Base-by-base conservation (phyloP, 2,797 vertebrate species). In the Scolopax rusticola region DNA sequence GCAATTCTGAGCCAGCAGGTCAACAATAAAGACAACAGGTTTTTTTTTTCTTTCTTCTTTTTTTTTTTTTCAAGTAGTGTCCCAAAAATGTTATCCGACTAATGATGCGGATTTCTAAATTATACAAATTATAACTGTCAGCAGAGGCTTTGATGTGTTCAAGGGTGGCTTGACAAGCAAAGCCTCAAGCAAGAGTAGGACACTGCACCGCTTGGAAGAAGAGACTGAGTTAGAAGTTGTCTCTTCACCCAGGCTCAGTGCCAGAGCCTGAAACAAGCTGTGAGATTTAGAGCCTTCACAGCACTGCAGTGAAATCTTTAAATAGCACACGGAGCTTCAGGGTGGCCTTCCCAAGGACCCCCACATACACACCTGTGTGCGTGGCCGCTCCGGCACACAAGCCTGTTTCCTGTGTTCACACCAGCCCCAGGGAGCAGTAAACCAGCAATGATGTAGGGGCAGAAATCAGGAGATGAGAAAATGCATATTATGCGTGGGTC, bases 401-500 rank as follows among this genome's bases (percentile, higher is more conserved):
- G 5, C 6, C 33, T 81, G 40, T 15, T 51, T 47, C 15, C 15
- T 23, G 33, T 61, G 70, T 18, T n/a, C 24, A 40, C 30, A 33
- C 3, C 15, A 33, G n/a, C 47, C 27, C 65, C 16, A 20, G 51
- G 50, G 41, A 69, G 16, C 0, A 68, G 50, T 32, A 71, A 84
- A 60, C 28, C 59, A 73, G n/a, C 12, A 40, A 0, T 9, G 32
- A 40, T 27, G 50, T 65, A 59, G 48, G 53, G 21, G 16, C 9
- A 65, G 43, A 77, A 84, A n/a, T 2, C 15, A 47, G 53, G 33
- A 75, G 59, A 80, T 0, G 0, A 79, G 36, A 67, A 16, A 40
- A 11, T 8, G 12, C 0, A 1, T 23, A 8, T 25, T 59, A 38
- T n/a, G 14, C 0, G 0, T 40, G 18, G 32, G 33, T 67, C 73